Percentiles rank a stretch among this genome's conserved stretches.
Evolutionary conservation across 2,113 vertebrate genomes (phyloP).

Genomic region (Oncorhynchus kisutch): DNA sequence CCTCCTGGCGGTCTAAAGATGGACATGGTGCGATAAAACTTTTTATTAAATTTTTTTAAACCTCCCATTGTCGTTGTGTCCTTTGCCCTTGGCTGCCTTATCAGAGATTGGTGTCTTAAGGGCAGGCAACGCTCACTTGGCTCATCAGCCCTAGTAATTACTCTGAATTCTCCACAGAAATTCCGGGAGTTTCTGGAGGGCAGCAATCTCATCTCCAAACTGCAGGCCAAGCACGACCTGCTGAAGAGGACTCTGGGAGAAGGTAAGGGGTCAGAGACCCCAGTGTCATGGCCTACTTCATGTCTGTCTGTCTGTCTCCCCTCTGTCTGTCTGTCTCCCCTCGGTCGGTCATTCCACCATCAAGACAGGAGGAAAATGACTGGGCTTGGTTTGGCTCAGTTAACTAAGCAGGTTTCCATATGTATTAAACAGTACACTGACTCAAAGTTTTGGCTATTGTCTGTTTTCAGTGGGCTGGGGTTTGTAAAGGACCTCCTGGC

Average conservation of each 20-base stretch:
- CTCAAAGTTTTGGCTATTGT: neutral
- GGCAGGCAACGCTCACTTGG: conserved; percentile 25
- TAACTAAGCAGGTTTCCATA: neutral
- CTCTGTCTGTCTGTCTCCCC: too few species aligned
- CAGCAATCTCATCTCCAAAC: conserved; percentile 97
- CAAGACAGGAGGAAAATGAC: neutral
- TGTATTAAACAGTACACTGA: neutral
- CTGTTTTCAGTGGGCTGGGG: neutral
- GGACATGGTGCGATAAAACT: conserved; percentile 56
- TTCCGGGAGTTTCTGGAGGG: conserved; percentile 97
- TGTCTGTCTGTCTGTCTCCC: neutral
- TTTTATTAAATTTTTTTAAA: conserved; percentile 14
- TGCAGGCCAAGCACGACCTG: conserved; percentile 97
- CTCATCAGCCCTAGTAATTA: conserved; percentile 45
- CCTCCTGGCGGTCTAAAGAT: conserved; percentile 42
- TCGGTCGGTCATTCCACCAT: neutral
- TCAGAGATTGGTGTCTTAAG: conserved; percentile 45
- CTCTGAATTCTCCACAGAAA: conserved; percentile 85
- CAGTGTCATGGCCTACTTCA: neutral
- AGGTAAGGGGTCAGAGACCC: conserved; percentile 73
- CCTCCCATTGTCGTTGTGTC: conserved; percentile 12
- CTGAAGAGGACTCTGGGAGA: conserved; percentile 92
- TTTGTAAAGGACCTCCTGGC: neutral
- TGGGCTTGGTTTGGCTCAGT: neutral
- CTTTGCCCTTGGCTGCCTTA: conserved; percentile 50